Conservation (phyloP, 2,888 invertebrate species). For the Lepidochitona cinerea region DNA sequence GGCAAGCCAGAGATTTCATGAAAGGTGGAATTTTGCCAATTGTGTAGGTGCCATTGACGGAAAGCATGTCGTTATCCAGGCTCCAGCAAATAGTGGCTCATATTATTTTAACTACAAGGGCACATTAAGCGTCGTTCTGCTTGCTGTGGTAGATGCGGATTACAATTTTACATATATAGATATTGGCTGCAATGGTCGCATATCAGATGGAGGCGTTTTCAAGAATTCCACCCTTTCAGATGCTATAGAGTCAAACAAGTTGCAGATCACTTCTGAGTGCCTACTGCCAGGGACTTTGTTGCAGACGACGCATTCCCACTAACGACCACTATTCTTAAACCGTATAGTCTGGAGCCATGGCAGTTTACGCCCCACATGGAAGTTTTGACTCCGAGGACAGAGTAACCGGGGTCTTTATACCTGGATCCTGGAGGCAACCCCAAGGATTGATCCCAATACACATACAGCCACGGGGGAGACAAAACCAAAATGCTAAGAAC, state of each 20-base stretch:
- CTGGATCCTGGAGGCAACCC: background rate
- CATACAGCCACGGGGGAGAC: background rate
- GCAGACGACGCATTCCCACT: slow-evolving; percentile 12
- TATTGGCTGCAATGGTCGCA: slow-evolving; percentile 1
- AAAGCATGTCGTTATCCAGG: background rate
- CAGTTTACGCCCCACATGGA: slow-evolving; percentile 1
- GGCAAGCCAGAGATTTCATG: background rate
- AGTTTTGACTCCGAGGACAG: background rate
- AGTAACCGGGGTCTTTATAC: background rate
- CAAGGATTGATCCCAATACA: background rate
- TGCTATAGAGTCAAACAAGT: background rate
- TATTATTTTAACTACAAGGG: background rate
- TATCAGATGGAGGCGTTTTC: slow-evolving; percentile 12
- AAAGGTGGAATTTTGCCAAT: background rate
- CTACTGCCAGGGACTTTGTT: background rate
- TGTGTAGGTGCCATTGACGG: background rate
- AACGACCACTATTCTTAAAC: background rate
- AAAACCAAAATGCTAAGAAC: background rate
- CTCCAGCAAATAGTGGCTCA: background rate
- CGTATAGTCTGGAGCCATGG: background rate
- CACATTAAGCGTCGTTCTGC: background rate
- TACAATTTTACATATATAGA: background rate
- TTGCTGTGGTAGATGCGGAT: background rate
- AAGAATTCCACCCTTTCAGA: background rate
- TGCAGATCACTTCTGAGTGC: background rate